Percentiles rank a stretch among this genome's conserved stretches.
phyloP scores from a whole-genome alignment of 2,888 invertebrate genomes.

The Archips xylosteana region DNA sequence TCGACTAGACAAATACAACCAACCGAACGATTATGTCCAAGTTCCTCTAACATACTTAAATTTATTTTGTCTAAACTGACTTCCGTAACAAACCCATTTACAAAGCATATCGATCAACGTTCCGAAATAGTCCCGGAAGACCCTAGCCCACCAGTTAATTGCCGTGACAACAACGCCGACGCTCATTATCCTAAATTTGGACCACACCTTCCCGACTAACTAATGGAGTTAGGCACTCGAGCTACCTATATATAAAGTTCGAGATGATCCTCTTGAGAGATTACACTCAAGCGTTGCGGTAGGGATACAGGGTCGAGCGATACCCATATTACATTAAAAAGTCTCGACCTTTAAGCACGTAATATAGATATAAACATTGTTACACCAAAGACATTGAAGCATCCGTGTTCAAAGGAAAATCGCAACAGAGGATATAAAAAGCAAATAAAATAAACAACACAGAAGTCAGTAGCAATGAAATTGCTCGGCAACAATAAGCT shows the following conservation, averaged over 20 bases:
- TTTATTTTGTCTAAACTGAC: background rate
- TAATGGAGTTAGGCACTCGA: conserved; percentile 50
- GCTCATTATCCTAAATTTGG: conserved; percentile 69
- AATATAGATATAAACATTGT: background rate
- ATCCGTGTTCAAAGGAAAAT: conserved; percentile 3
- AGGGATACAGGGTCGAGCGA: background rate
- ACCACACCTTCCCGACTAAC: conserved; percentile 59
- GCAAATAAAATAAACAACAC: conserved; percentile 22
- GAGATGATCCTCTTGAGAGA: conserved; percentile 41
- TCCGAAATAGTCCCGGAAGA: conserved; percentile 71
- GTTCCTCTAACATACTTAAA: background rate
- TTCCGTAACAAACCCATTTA: conserved; percentile 9
- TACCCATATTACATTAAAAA: background rate
- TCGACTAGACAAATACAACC: background rate
- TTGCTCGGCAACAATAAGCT: conserved; percentile 28
- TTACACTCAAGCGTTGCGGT: conserved; percentile 24
- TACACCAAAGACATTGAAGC: background rate
- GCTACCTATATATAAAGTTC: conserved; percentile 30
- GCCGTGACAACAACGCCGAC: conserved; percentile 66
- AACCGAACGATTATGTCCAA: background rate
- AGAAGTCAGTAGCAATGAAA: conserved; percentile 27
- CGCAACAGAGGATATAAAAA: background rate
- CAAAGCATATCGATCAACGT: conserved; percentile 58
- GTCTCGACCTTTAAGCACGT: background rate
- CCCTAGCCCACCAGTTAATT: conserved; percentile 63